A percentile compares a stretch with the other conserved stretches of the same genome.
Conservation (phyloP, 2,797 vertebrate genomes). For the Champsocephalus gunnari region DNA sequence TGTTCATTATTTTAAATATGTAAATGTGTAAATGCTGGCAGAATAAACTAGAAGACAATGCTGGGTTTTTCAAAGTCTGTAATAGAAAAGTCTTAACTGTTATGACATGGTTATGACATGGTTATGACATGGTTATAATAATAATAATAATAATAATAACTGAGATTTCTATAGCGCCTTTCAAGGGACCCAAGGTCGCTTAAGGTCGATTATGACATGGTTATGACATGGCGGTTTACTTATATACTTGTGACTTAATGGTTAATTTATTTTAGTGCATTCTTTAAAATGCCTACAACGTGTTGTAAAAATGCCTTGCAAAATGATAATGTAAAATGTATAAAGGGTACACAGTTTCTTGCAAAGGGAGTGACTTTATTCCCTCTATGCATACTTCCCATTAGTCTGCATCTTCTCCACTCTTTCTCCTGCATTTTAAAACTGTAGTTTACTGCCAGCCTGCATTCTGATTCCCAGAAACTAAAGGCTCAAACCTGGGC, state of each 20-base stretch:
- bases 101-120: too few species aligned
- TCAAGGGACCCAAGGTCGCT: too few species aligned
- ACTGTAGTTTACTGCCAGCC: conserved; percentile 56
- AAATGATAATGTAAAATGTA: neutral
- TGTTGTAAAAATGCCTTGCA: neutral
- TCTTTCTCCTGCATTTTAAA: conserved; percentile 42
- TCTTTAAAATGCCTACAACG: neutral
- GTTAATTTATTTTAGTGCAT: neutral
- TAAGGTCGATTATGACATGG: too few species aligned
- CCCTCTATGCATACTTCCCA: conserved; percentile 43
- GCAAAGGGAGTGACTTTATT: neutral
- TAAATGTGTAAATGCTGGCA: too few species aligned
- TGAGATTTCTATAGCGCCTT: too few species aligned
- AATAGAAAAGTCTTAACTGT: too few species aligned
- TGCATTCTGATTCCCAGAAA: conserved; percentile 58
- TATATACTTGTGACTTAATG: neutral
- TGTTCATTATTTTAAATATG: too few species aligned
- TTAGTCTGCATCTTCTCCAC: conserved; percentile 46
- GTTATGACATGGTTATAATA: too few species aligned
- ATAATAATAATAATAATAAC: too few species aligned
- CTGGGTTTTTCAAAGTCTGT: too few species aligned
- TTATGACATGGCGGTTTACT: too few species aligned
- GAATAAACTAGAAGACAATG: too few species aligned
- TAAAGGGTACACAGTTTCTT: neutral
- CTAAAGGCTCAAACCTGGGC: conserved; percentile 23